Evolutionary conservation across 2,888 invertebrate genomes (phyloP).

Genomic region (Sepioteuthis lessoniana): DNA sequence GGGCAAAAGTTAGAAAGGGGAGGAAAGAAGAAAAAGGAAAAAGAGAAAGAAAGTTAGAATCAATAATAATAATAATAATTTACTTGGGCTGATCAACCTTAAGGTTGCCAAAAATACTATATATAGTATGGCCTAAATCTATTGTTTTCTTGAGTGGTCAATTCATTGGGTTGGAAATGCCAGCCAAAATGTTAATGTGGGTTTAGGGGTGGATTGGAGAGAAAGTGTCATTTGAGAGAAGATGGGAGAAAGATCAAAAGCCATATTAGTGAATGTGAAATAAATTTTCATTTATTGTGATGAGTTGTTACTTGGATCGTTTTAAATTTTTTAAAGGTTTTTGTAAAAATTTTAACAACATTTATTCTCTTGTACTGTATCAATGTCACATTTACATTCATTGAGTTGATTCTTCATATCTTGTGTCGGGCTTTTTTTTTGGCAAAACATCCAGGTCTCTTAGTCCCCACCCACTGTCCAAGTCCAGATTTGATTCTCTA

Average conservation of each 20-base stretch:
- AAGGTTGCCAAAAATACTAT: neutral
- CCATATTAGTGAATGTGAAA: too few relatives aligned
- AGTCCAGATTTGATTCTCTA: too few relatives aligned
- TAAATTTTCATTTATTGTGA: too few relatives aligned
- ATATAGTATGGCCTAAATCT: slow-evolving; percentile 6
- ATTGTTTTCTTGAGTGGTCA: slow-evolving; percentile 1
- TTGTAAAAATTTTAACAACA: too few relatives aligned
- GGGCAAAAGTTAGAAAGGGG: neutral
- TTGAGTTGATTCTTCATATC: too few relatives aligned
- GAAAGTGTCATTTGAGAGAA: neutral
- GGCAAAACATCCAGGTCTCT: too few relatives aligned
- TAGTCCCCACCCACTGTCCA: too few relatives aligned
- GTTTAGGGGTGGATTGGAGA: neutral
- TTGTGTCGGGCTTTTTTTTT: too few relatives aligned
- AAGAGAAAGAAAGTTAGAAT: neutral
- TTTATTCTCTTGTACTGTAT: too few relatives aligned
- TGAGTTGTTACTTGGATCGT: too few relatives aligned
- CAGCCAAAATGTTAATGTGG: neutral
- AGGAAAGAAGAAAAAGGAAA: neutral
- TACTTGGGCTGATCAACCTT: neutral
- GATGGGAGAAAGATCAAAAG: neutral
- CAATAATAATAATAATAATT: neutral
- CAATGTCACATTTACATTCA: too few relatives aligned
- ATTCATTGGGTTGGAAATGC: neutral
- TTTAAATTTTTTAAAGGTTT: too few relatives aligned